Evolutionary conservation across 1,140 invertebrate genomes (phyloP), one percentile per base, ranked within the genome.

Genomic region (Oryctes rhinoceros): DNA sequence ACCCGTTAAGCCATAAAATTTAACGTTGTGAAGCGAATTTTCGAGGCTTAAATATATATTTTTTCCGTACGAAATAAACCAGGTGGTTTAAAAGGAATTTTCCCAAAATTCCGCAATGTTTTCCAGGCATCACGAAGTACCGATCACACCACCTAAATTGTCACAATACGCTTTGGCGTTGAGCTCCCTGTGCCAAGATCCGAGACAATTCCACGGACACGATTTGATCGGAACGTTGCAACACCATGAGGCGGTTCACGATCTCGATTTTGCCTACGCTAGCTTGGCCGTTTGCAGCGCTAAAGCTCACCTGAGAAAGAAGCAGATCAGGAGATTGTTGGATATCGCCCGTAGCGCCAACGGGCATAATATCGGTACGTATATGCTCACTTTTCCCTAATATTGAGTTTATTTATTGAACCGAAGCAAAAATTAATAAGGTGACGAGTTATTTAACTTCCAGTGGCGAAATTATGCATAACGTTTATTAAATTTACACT

Each of bases 141-240:
- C 92, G 0, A 91, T 95, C n/a, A 93, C 93, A 7, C 90, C 94
- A 9, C 92, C 93, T 4, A 91, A 92, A 82, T 86, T 96, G 24
- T 93, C 94, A 0, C 91, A 92, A 13, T 96, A 95, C 86, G 91
- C 93, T 0, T 88, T 96, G 6, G 94, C 94, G 0, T 86, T 96
- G 49, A 94, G 92, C 20, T 92, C 94, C 2, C 89, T 95, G 37
- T 96, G 95, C 87, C 92, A 93, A 86, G 94, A 96, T 85, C 94
- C 95, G 0, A 90, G 94, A 82, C 91, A 94, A 81, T 96, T 96
- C 86, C 92, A 96, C 86, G 94, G 94, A 1, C 94, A 95, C 82
- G 95, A 96, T 82, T 88, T 91, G 18, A 90, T 91, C 4, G 91
- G 90, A 39, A 90, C 91, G 0, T 87, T 92, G 37, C 88, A 89